phyloP scores from a whole-genome alignment of 2,797 vertebrate species.

The Anolis apletophallus region DNA sequence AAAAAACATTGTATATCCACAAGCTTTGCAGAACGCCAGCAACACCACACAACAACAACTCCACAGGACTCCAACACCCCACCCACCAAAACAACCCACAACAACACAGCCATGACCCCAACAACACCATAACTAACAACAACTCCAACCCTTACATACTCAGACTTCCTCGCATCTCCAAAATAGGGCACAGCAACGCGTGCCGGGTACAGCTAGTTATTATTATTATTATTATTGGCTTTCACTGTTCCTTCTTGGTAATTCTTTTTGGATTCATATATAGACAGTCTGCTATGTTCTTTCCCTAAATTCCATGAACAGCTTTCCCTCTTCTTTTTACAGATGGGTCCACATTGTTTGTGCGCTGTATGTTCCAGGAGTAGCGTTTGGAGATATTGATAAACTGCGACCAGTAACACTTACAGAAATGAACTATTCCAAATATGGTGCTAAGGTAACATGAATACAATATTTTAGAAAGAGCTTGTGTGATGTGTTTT shows the following conservation, averaged over 20 bases:
- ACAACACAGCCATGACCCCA: no score
- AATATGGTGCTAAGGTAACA: constrained; percentile 96
- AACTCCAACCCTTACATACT: no score
- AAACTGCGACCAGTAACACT: constrained; percentile 96
- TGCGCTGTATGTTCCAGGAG: constrained; percentile 97
- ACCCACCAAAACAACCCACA: no score
- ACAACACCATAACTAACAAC: no score
- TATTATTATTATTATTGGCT: no score
- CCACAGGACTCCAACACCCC: no score
- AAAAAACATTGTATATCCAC: no score
- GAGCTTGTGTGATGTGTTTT: not conserved
- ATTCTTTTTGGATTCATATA: not conserved
- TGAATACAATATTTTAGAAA: not conserved
- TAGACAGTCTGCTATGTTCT: not conserved
- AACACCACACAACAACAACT: no score
- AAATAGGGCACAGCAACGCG: no score
- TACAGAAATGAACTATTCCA: constrained; percentile 99
- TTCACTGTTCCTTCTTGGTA: not conserved
- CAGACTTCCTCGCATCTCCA: no score
- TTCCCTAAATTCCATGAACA: not conserved
- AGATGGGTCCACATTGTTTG: constrained; percentile 99
- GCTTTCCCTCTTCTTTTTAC: constrained; percentile 53
- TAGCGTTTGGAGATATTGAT: constrained; percentile 99
- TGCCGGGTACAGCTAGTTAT: no score
- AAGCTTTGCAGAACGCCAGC: no score